Evolutionary conservation across 1,140 invertebrate genomes (phyloP).

Genomic region (Ptiloglossa arizonensis): DNA sequence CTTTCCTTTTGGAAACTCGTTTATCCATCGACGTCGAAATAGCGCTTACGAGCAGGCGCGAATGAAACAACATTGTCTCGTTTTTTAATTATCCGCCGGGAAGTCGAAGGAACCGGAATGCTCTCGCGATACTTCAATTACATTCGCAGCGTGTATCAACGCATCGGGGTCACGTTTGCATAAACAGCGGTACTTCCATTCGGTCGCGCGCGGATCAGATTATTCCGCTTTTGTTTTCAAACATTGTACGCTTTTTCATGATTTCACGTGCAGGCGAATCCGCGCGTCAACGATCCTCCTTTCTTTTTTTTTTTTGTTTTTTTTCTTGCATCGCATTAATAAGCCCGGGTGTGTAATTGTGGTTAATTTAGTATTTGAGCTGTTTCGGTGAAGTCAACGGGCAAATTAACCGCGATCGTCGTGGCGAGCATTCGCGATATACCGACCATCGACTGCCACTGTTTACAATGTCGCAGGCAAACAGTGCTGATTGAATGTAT

Average conservation of each 20-base stretch:
- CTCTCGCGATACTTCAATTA: conserved; percentile 30
- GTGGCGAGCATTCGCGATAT: conserved; percentile 34
- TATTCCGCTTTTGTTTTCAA: conserved; percentile 2
- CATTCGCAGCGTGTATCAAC: conserved; percentile 17
- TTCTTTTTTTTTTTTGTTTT: too few relatives aligned
- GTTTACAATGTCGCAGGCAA: conserved; percentile 51
- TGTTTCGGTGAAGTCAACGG: conserved; percentile 36
- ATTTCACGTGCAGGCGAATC: background rate
- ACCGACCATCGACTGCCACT: conserved; percentile 1
- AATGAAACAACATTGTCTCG: background rate
- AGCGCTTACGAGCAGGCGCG: background rate
- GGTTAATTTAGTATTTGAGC: conserved; percentile 44
- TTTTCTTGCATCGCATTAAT: too few relatives aligned
- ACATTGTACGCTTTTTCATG: background rate
- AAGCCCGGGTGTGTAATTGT: too few relatives aligned
- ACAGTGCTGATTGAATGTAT: conserved; percentile 46
- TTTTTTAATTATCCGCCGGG: conserved; percentile 33
- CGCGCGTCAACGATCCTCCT: too few relatives aligned
- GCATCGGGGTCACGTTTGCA: background rate
- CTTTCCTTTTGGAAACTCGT: background rate
- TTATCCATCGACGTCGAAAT: too few relatives aligned
- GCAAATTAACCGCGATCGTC: conserved; percentile 55
- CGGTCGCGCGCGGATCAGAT: conserved; percentile 3
- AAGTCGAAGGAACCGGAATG: background rate
- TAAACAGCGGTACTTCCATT: conserved; percentile 20